Evolutionary conservation across 2,888 invertebrate genomes (phyloP).

Genomic region (Thereva nobilitata): DNA sequence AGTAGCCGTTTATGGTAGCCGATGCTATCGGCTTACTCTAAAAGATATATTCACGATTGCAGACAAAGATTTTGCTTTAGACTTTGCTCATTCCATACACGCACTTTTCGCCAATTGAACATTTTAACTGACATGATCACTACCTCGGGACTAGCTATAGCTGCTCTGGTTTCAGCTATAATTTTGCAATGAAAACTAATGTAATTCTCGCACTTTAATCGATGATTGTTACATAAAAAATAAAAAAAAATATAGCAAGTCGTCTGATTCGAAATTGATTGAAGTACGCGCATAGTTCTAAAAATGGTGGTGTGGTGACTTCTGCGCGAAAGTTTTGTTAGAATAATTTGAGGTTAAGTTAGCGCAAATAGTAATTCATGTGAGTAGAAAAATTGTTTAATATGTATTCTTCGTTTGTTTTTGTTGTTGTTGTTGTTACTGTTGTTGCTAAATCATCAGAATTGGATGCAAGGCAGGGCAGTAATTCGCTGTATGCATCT

Average conservation of each 20-base stretch:
- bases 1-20: conserved; percentile 9
- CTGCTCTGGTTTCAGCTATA: background rate
- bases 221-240: conserved; percentile 1
- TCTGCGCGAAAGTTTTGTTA: no score
- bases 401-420: no score
- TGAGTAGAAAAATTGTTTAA: no score
- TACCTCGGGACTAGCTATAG: background rate
- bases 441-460: no score
- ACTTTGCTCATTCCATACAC: background rate
- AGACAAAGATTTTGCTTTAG: background rate
- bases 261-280: background rate
- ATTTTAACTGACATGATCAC: background rate
- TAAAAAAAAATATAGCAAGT: background rate
- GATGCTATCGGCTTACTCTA: conserved; percentile 7
- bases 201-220: background rate
- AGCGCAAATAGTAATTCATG: no score
- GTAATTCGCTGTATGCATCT: no score
- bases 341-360: no score
- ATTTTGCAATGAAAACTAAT: conserved; percentile 1
- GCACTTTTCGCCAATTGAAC: conserved; percentile 11
- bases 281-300: no score
- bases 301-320: no score
- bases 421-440: no score
- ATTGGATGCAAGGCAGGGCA: no score
- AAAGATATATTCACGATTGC: conserved; percentile 9